Conservation (phyloP, 2,797 vertebrate species). For the Champsocephalus esox region DNA sequence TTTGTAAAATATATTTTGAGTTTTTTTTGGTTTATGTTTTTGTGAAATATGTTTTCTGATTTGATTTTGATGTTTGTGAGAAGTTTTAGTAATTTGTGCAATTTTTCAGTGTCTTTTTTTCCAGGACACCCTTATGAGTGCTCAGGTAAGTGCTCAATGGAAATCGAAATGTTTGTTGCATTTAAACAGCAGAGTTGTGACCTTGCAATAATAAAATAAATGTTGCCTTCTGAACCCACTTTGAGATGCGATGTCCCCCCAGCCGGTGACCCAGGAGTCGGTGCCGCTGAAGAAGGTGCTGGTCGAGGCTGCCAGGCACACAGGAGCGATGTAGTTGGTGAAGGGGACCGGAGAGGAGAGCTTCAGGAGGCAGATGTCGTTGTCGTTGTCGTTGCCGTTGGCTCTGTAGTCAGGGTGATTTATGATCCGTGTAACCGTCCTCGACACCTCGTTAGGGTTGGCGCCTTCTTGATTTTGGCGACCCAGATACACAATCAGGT, state of each 20-base stretch:
- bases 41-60: no score
- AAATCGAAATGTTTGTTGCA: not conserved
- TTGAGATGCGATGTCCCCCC: slow-evolving; percentile 19
- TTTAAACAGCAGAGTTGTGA: not conserved
- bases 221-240: slow-evolving; percentile 34
- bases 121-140: no score
- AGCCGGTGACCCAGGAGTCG: slow-evolving; percentile 72
- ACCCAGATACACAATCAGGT: slow-evolving; percentile 36
- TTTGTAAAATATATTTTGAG: no score
- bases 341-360: slow-evolving; percentile 54
- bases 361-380: slow-evolving; percentile 69
- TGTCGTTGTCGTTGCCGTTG: accelerated
- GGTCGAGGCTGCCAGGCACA: slow-evolving; percentile 58
- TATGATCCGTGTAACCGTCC: not conserved
- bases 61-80: no score
- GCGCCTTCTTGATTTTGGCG: not conserved
- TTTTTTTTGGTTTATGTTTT: no score
- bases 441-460: slow-evolving; percentile 38
- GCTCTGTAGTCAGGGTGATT: not conserved
- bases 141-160: no score
- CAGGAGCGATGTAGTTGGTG: slow-evolving; percentile 46
- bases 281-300: slow-evolving; percentile 52
- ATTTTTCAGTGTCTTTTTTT: no score
- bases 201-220: no score
- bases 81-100: no score